Base-by-base conservation (phyloP, 2,888 invertebrate genomes). In the Terebella lapidaria region DNA sequence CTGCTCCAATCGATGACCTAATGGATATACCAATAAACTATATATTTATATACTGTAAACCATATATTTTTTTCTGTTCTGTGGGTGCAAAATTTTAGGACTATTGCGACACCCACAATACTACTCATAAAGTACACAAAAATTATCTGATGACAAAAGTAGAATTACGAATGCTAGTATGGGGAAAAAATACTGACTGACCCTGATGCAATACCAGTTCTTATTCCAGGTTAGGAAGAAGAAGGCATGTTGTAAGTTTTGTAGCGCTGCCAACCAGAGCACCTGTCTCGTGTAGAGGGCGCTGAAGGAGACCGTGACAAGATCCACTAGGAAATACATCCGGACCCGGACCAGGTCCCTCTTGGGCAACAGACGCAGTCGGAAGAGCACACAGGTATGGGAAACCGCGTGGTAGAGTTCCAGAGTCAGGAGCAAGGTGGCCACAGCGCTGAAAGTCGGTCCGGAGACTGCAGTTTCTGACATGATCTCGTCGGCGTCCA, bases 331-430 rank as follows among this genome's bases (percentile, higher is more conserved):
- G 28, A 62, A 62, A 26, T 62, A 62, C 1, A 24, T n/a, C 2
- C 61, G 66, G 1, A 46, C 49, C 2, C 65, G 59, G 18, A 65
- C 60, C 1, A 62, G 22, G 28, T 62, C 62, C 60, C 59, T 64
- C 18, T 64, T 20, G 2, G 62, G 62, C 20, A 62, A 30, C 53
- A 62, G 20, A 3, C 62, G 59, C 10, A 66, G 22, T 15, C 62
- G 58, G 20, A 66, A 62, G 5, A 62, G 35, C n/a, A 62, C 35
- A 20, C 55, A 24, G 18, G 46, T 35, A 58, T 62, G 62, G 22
- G 45, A 45, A 24, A 61, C 18, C 5, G 51, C 30, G 35, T 62
- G 62, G 26, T 62, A 62, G 18, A 63, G 25, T n/a, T 51, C 51
- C 10, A 51, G 20, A n/a, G 25, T 15, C 5, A 51, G n/a, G 10